These are phyloP conservation scores for Ia io DNA, from an alignment of 2,113 vertebrate species.

Conservation along the genomic window DNA sequence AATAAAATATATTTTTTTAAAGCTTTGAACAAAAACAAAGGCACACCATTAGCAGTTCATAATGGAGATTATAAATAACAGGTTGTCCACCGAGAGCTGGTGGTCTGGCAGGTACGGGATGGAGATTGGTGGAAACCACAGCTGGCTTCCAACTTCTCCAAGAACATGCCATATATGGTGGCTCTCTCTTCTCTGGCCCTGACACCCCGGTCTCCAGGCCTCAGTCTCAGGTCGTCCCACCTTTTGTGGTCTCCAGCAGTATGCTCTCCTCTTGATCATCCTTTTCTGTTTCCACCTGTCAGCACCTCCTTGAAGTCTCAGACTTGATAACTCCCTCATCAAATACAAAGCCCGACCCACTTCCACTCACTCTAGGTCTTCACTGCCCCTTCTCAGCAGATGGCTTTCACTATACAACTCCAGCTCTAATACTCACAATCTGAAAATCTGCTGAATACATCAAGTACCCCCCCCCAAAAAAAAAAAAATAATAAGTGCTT, in stretches of 20 bases:
- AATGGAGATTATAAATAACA: not conserved
- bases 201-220: not conserved
- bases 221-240: not conserved
- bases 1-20: no score
- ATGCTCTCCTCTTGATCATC: not conserved
- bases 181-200: not conserved
- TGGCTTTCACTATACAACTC: not conserved
- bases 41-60: not conserved
- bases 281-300: not conserved
- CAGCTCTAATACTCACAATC: not conserved
- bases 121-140: not conserved
- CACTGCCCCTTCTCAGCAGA: not conserved
- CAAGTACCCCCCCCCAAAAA: no score
- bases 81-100: not conserved
- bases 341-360: not conserved
- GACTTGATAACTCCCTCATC: not conserved
- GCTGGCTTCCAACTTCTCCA: not conserved
- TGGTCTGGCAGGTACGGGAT: accelerated
- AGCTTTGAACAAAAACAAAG: not conserved
- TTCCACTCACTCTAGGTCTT: not conserved
- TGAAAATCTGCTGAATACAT: not conserved
- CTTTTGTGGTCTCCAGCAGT: no score
- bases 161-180: accelerated
- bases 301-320: not conserved
- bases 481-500: no score